Evolutionary conservation across 2,113 vertebrate genomes (phyloP), one percentile per base, ranked within the genome.

Genomic region (Sorex araneus): DNA sequence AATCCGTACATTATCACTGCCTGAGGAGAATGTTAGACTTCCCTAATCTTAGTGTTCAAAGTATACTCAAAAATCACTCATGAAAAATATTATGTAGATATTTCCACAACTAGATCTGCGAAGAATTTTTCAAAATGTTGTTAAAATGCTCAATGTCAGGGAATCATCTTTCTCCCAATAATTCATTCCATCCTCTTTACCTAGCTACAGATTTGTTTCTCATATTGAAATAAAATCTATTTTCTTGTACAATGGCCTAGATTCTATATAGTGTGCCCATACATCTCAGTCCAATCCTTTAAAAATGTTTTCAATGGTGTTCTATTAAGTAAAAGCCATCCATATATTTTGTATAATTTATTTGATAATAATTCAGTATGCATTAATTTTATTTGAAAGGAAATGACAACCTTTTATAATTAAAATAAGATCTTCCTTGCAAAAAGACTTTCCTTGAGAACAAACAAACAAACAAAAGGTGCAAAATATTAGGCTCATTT

Each of bases 391-490:
- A 27, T 60, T 60, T 60, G 12, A 47, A 11, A 23, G 3, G 6
- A 84, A 71, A 89, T 54, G 15, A 43, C 64, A 80, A n/a, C 84
- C 25, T 66, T 92, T 64, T 81, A n/a, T 73, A 19, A 93, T 9
- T 6, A 43, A 66, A 60, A 66, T 27, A 82, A 86, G 74, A 36
- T 8, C 60, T 87, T 92, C 34, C 4, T 74, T 27, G 8, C 69
- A 6, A 21, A 27, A 34, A 73, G 43, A 32, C 73, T 57, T 87
- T 92, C 34, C 6, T 74, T 27, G 8, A 73, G 8, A 21, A 27
- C 43, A 34, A 73, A 45, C 27, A 27, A 40, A 40, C 40, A 40
- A 40, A 40, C n/a, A 40, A 40, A 40, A 32, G 15, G 15, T 27
- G 30, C 11, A 32, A 13, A 50, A 50, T 50, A 43, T 73, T 60